Evolutionary conservation across 1,140 invertebrate species (phyloP), one percentile per base, ranked within the genome.

Genomic region (Macrosteles quadrilineatus): DNA sequence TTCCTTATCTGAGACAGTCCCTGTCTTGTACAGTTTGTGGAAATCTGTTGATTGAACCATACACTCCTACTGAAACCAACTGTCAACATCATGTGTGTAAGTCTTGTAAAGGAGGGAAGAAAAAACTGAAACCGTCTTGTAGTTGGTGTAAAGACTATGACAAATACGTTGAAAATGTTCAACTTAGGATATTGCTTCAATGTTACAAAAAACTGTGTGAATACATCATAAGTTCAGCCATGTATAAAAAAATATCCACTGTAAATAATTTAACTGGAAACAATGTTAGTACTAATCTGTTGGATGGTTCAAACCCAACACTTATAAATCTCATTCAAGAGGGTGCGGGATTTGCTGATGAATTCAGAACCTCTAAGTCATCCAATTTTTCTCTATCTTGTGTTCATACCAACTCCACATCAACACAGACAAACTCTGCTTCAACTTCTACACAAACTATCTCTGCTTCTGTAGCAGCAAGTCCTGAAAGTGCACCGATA

Each of bases 151-250:
- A 91, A 80, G 90, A 94, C 76, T 92, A 92, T 76, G 86, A 87
- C 17, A 88, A 89, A 73, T 96, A 95, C 80, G 82, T 87, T 23
- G 93, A 95, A 80, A 95, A 96, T 81, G 88, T 89, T 69, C 88
- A 91, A 71, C 81, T 96, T 75, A 83, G 90, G 65, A 90, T 93
- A 76, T 81, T 95, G 23, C 78, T 96, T 63, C 89, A 93, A 75
- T 94, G 93, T 81, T 97, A 95, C 77, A 93, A 93, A 80, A 92
- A 93, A 74, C 82, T 96, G 12, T 96, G 94, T 83, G 85, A 90
- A 76, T 94, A 92, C 80, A 82, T 96, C 68, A 87, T 68, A 27
- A 87, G 85, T 67, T 91, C 90, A 2, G 83, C 85, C 21, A 84
- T 92, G 55, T 93, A 89, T 77, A 83, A 84, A 73, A 84, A 83